Evolutionary conservation across 1,140 invertebrate species (phyloP), one percentile per base, ranked within the genome.

Genomic region (Drosophila parabipectinata): DNA sequence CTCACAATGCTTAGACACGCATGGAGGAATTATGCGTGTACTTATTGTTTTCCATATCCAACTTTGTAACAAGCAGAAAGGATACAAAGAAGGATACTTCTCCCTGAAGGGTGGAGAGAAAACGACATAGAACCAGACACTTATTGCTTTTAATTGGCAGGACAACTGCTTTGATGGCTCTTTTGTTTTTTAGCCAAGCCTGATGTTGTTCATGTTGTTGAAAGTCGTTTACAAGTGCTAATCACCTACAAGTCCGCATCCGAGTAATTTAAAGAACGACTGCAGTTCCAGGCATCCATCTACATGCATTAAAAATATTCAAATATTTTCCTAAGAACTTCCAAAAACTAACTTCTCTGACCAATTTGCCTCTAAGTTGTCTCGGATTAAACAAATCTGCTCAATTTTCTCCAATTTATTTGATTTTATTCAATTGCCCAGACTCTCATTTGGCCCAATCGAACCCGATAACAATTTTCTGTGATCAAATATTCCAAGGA

Each of bases 141-240:
- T 77, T 75, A 80, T 80, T 87, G 48, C 59, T 71, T 58, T 71
- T 75, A 78, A 81, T 85, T 85, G 69, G 72, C 77, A 67, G 34
- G 51, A 41, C 57, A 74, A 77, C 63, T 80, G 78, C 15, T 62
- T 73, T 68, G 51, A 76, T 63, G 56, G 32, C 56, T 2, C 7
- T 32, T 32, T 32, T 10, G 8, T 32, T 9, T 32, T 32, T 32
- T 32, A 45, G 14, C 4, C 15, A 45, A 45, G 5, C 2, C 14
- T 15, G 39, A 1, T 18, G n/a, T 9, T 53, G 34, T 48, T 28
- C 8, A 15, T 51, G 4, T 59, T 64, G 71, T 54, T 74, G 30
- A 53, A 37, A 8, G 18, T n/a, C 28, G 39, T 57, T 74, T 57
- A 41, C 24, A 47, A 37, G 21, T 34, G n/a, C 21, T 48, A 39